Evolutionary conservation across 2,888 invertebrate species (phyloP).

Genomic region (Cyrtodaria siliqua): DNA sequence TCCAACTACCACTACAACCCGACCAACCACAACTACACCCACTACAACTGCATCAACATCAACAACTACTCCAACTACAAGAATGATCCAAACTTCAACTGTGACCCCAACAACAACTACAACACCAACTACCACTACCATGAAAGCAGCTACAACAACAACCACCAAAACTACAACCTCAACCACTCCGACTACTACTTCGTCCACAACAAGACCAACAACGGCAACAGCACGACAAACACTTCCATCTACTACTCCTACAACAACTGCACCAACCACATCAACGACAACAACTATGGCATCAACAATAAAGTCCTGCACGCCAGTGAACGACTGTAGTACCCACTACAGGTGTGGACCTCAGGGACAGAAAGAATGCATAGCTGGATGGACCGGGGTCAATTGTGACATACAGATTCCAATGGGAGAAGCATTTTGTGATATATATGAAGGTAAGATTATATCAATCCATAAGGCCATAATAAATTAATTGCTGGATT

Average conservation of each 20-base stretch:
- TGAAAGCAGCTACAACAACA: no score
- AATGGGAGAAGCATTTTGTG: constrained; percentile 61
- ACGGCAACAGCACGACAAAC: constrained; percentile 18
- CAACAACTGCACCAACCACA: constrained; percentile 17
- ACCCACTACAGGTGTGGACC: constrained; percentile 96
- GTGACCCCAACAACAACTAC: neutral
- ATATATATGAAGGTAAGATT: constrained; percentile 64
- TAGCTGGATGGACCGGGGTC: constrained; percentile 96
- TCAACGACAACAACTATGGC: constrained; percentile 27
- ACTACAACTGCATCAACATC: no score
- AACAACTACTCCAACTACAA: neutral
- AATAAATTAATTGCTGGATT: no score
- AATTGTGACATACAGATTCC: constrained; percentile 90
- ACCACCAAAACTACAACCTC: constrained; percentile 3
- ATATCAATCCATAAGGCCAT: no score
- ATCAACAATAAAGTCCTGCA: constrained; percentile 32
- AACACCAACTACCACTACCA: constrained; percentile 11
- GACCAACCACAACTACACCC: constrained; percentile 15
- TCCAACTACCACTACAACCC: constrained; percentile 28
- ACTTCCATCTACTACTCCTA: constrained; percentile 24
- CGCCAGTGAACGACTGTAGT: constrained; percentile 65
- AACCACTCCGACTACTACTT: constrained; percentile 25
- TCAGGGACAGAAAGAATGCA: constrained; percentile 95
- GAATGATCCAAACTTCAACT: constrained; percentile 22
- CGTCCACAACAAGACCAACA: neutral